phyloP scores from a whole-genome alignment of 2,797 vertebrate species.

The Helarctos malayanus region DNA sequence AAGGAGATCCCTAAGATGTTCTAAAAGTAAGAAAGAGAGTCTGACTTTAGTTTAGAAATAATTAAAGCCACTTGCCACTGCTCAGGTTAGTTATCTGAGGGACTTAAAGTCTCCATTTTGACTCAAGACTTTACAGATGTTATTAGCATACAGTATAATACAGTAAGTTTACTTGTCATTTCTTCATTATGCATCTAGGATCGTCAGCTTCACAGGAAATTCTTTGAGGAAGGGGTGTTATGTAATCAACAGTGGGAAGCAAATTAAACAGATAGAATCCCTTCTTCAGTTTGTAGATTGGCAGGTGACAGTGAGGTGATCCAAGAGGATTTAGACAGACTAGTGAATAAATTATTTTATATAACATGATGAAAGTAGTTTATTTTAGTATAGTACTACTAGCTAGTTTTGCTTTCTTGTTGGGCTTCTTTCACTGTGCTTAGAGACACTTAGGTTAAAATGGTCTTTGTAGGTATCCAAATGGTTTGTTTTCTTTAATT shows the following conservation, averaged over 20 bases:
- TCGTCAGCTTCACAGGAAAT: neutral
- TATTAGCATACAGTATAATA: neutral
- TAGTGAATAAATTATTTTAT: neutral
- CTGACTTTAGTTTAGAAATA: constrained; percentile 70
- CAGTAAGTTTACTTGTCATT: neutral
- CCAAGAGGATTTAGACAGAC: constrained; percentile 15
- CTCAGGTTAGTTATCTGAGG: constrained; percentile 24
- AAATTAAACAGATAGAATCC: constrained; percentile 39
- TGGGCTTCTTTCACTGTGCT: constrained; percentile 1
- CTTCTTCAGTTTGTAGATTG: constrained; percentile 54
- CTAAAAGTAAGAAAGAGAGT: constrained; percentile 36
- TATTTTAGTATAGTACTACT: constrained; percentile 37
- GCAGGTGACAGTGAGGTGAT: neutral
- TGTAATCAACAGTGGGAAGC: constrained; percentile 4
- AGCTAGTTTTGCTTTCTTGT: neutral
- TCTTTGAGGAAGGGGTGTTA: neutral
- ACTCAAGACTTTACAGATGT: neutral
- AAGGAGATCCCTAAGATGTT: neutral
- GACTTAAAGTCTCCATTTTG: constrained; percentile 17
- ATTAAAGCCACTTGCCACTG: neutral
- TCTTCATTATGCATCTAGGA: neutral
- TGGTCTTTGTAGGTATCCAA: constrained; percentile 65
- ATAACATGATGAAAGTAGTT: neutral
- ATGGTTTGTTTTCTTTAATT: constrained; percentile 67
- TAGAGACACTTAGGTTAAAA: constrained; percentile 81